A percentile compares a stretch with the other conserved stretches of the same genome.
Evolutionary conservation across 2,113 vertebrate species (phyloP).

Genomic region (Pseudonaja textilis): DNA sequence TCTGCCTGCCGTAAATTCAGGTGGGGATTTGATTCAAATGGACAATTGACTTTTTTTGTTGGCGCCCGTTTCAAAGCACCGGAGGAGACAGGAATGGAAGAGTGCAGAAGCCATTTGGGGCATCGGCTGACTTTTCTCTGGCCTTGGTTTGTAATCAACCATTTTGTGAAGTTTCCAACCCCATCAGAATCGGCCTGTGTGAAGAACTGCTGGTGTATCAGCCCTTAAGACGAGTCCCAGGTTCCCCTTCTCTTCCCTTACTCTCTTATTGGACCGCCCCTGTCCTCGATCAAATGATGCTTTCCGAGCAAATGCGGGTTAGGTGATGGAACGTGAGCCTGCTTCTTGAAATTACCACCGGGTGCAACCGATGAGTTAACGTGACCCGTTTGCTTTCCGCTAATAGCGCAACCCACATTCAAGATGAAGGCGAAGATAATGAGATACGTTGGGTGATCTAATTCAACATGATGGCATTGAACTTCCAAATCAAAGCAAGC

Average conservation of each 20-base stretch:
- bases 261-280: background rate
- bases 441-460: background rate
- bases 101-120: background rate
- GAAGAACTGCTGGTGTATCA: conserved; percentile 43
- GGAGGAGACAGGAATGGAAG: background rate
- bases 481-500: background rate
- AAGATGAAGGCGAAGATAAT: background rate
- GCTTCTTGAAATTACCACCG: background rate
- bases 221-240: conserved; percentile 21
- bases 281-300: background rate
- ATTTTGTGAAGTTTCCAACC: conserved; percentile 29
- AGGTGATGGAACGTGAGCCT: background rate
- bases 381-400: background rate
- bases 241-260: background rate
- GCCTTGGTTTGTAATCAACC: conserved; percentile 38
- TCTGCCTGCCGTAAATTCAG: conserved; percentile 7
- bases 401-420: background rate
- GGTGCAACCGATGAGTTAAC: background rate
- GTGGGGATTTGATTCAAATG: conserved; percentile 33
- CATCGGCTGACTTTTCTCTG: conserved; percentile 33
- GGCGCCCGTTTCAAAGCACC: background rate
- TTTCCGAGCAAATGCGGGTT: background rate
- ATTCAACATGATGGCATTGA: background rate
- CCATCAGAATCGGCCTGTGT: background rate
- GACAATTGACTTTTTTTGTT: conserved; percentile 30